phyloP scores from a whole-genome alignment of 2,113 vertebrate genomes.

The Poecile atricapillus region DNA sequence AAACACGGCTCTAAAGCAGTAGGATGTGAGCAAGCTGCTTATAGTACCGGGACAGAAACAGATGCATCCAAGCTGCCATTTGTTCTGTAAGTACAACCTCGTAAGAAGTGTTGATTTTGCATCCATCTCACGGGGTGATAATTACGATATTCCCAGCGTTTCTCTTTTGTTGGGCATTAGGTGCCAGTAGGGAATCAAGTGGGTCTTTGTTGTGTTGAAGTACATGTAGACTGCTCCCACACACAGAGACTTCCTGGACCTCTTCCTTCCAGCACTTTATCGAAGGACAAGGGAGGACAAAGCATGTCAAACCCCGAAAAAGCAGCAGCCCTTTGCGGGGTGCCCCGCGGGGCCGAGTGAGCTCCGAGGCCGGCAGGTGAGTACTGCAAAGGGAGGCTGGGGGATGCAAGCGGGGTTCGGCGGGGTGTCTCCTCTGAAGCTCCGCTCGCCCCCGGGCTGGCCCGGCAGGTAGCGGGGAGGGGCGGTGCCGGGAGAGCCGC shows the following conservation, averaged over 20 bases:
- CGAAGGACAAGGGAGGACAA: neutral
- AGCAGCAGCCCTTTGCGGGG: neutral
- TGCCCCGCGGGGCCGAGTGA: neutral
- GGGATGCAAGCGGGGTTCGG: too few relatives aligned
- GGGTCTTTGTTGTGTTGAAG: constrained; percentile 58
- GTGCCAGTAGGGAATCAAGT: neutral
- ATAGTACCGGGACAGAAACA: neutral
- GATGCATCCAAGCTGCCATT: neutral
- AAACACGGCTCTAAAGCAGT: neutral
- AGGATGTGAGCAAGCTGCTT: neutral
- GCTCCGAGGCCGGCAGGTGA: neutral
- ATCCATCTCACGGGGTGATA: neutral
- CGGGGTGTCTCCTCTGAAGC: accelerated
- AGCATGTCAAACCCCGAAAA: neutral
- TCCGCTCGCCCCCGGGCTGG: neutral
- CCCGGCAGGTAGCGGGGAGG: neutral
- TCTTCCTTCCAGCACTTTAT: neutral
- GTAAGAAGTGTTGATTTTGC: neutral
- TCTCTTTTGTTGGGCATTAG: constrained; percentile 48
- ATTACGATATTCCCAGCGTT: neutral
- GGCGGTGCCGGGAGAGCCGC: neutral
- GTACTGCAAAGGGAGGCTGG: too few relatives aligned
- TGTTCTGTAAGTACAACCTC: neutral
- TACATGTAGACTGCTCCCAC: neutral
- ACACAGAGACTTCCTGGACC: neutral